Evolutionary conservation across 2,797 vertebrate genomes (phyloP), one percentile per base, ranked within the genome.

Genomic region (Alfaro cultratus): DNA sequence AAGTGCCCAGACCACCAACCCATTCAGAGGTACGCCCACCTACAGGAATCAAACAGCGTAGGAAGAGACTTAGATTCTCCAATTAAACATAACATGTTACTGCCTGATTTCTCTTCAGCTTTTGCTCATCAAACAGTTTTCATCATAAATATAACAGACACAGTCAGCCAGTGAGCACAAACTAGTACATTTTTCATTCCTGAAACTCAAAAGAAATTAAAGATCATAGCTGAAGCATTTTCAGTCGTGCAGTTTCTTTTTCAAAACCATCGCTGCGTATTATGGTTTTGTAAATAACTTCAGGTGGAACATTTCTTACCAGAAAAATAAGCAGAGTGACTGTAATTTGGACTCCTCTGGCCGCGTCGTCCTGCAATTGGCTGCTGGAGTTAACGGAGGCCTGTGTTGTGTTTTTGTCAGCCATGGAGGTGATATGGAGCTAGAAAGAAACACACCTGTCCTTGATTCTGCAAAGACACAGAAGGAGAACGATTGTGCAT

Each of bases 1-100:
- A 26, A 96, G 87, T 0, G 92, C 93, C 96, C 96, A 96, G n/a
- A 96, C 92, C 82, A 96, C 96, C 80, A 96, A 86, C 3, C 77
- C 78, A 0, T 96, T 96, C 41, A 96, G 86, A 45, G 92, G 78
- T 0, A 95, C 75, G 0, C 96, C 96, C 73, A 96, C 94, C 90
- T 95, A 0, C 0, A 83, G 16, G 60, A 88, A 29, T 0, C 51
- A 78, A 77, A 43, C 87, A n/a, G 64, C 15, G 23, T 2, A 5
- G 29, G 49, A n/a, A 41, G 64, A 68, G 13, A 53, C 0, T 73
- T 46, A 51, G 23, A 67, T 36, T 55, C 31, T 45, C 16, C 34
- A n/a, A 4, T 39, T 13, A 31, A 29, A 75, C 41, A 2, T 3
- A 21, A 9, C 12, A 68, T 26, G 18, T 5, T 5, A 70, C 36